phyloP scores from a whole-genome alignment of 2,113 vertebrate genomes.

The Sceloporus undulatus region DNA sequence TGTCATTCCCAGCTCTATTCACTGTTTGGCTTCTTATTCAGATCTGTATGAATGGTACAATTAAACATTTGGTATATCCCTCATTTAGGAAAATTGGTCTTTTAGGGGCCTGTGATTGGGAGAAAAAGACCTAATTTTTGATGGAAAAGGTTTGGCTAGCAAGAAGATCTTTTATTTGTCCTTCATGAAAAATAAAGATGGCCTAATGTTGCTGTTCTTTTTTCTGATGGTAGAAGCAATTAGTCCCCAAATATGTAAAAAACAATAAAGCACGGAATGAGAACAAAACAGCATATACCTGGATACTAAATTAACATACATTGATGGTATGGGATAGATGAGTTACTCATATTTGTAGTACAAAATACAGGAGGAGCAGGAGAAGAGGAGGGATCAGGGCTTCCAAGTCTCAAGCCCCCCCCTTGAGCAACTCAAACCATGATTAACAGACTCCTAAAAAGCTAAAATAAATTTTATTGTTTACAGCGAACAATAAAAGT shows the following conservation, averaged over 20 bases:
- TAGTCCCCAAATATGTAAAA: constrained; percentile 17
- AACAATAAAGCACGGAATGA: constrained; percentile 4
- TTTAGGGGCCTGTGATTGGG: constrained; percentile 21
- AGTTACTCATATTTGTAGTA: not conserved
- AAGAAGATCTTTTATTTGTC: constrained; percentile 38
- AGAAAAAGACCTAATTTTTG: constrained; percentile 30
- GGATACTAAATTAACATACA: not conserved
- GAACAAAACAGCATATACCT: not conserved
- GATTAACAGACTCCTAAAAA: too few species aligned
- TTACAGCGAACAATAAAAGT: not conserved
- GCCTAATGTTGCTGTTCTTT: not conserved
- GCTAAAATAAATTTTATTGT: not conserved
- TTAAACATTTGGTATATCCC: constrained; percentile 17
- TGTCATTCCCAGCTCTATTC: constrained; percentile 11
- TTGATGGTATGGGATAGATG: not conserved
- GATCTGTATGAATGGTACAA: constrained; percentile 24
- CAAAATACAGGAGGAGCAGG: too few species aligned
- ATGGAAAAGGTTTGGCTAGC: constrained; percentile 14
- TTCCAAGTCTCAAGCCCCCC: too few species aligned
- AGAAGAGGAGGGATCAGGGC: too few species aligned
- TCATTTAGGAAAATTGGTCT: constrained; percentile 20
- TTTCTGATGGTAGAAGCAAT: constrained; percentile 24
- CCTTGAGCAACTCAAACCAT: too few species aligned
- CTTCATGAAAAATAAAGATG: constrained; percentile 16
- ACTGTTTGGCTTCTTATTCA: constrained; percentile 17